A percentile compares a stretch with the other conserved stretches of the same genome.
These are phyloP conservation scores for Pseudococcus jackbeardsleyi DNA, from an alignment of 2,888 invertebrate genomes.

Conservation along the genomic window DNA sequence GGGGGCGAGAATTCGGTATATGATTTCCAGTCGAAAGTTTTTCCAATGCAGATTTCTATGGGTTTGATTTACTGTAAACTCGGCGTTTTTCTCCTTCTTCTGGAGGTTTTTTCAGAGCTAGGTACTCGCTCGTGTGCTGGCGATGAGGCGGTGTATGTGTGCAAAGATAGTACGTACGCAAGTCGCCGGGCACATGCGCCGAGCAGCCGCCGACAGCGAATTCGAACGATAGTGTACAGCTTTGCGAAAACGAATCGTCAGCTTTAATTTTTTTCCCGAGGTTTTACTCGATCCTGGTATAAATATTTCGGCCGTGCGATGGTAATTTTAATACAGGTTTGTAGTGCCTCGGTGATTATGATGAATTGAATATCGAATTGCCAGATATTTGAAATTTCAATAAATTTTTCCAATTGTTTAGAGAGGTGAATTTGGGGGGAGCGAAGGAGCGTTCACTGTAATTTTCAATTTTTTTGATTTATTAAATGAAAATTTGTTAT, in stretches of 20 bases:
- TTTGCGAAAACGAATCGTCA: neutral
- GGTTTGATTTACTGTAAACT: slow-evolving; percentile 3
- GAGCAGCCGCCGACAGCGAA: neutral
- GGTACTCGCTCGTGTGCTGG: neutral
- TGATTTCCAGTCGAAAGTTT: neutral
- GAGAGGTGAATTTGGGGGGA: no score
- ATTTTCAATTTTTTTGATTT: no score
- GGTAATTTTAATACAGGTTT: no score
- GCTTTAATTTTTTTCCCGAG: neutral
- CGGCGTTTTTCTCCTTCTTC: neutral
- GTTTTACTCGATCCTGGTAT: no score
- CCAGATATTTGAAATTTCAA: no score
- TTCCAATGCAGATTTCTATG: slow-evolving; percentile 32
- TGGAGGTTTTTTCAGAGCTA: neutral
- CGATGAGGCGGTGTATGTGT: neutral
- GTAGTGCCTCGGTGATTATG: no score
- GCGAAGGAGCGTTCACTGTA: no score
- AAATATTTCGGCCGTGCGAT: no score
- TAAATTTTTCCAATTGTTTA: no score
- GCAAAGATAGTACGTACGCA: neutral
- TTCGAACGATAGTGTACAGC: slow-evolving; percentile 34
- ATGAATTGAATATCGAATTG: no score
- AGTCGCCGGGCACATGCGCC: slow-evolving; percentile 38
- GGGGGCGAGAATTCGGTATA: neutral
- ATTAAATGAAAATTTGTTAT: no score